Conservation (phyloP, 2,113 vertebrate genomes). For the Spilogale gracilis region DNA sequence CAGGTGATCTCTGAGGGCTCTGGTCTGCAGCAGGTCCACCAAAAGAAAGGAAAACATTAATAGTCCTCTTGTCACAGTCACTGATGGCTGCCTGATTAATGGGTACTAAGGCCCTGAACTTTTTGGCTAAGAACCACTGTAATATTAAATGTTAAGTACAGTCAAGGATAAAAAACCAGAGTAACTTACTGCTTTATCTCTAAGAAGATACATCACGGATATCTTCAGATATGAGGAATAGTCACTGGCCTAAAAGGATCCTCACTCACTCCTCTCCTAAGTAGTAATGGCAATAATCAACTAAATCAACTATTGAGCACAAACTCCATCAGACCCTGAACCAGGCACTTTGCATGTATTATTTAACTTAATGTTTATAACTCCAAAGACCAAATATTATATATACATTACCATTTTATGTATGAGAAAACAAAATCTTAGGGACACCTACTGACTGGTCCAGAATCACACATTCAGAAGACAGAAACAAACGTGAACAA, state of each 20-base stretch:
- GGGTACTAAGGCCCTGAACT: not conserved
- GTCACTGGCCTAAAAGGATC: not conserved
- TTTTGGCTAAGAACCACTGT: not conserved
- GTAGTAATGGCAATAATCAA: not conserved
- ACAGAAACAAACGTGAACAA: not conserved
- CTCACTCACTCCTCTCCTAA: not conserved
- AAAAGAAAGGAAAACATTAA: not conserved
- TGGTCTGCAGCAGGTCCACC: not conserved
- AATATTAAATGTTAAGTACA: not conserved
- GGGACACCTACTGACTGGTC: not conserved
- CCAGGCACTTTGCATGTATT: not conserved
- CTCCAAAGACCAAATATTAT: not conserved
- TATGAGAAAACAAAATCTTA: not conserved
- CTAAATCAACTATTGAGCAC: not conserved
- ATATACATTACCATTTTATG: not conserved
- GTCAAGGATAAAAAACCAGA: constrained; percentile 14
- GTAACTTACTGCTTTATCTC: not conserved
- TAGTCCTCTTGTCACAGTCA: not conserved
- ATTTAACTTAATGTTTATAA: not conserved
- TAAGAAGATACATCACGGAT: constrained; percentile 13
- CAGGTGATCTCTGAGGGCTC: not conserved
- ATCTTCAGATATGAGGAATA: not conserved
- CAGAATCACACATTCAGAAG: not conserved
- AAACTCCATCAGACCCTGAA: not conserved
- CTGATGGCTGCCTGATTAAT: not conserved